Evolutionary conservation across 1,140 invertebrate genomes (phyloP).

Genomic region (Platyscapa corneri): DNA sequence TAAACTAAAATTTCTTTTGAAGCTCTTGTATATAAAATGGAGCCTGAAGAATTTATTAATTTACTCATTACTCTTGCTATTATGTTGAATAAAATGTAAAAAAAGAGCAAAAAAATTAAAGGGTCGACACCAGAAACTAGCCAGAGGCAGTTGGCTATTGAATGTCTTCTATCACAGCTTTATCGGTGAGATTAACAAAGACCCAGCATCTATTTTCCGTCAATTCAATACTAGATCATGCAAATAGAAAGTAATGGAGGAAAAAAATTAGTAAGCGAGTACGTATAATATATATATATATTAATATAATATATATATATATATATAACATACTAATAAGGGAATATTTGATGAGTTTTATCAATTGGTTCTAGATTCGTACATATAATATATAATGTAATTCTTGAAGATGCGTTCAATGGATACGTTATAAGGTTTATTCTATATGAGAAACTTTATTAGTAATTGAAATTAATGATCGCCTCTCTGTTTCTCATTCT

Average conservation of each 20-base stretch:
- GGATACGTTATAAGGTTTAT: no score
- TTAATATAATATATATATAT: no score
- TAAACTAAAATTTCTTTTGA: background rate
- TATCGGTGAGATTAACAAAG: background rate
- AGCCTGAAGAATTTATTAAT: background rate
- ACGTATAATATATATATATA: background rate
- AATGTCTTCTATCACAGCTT: background rate
- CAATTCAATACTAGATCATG: slow-evolving; percentile 27
- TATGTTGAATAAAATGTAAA: background rate
- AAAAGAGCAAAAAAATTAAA: background rate
- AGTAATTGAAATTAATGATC: no score
- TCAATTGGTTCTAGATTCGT: background rate
- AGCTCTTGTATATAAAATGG: background rate
- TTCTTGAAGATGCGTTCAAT: no score
- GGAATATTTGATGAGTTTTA: background rate
- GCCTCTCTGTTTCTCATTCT: no score
- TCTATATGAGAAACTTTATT: no score
- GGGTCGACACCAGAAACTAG: background rate
- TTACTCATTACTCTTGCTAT: background rate
- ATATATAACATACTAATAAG: no score
- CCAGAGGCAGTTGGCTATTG: background rate
- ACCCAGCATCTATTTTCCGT: background rate
- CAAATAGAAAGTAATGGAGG: background rate
- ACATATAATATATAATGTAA: no score
- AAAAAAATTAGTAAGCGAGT: background rate